A percentile compares a stretch with the other conserved stretches of the same genome.
These are phyloP conservation scores for Drosophila borealis DNA, from an alignment of 2,888 invertebrate species.

Conservation along the genomic window DNA sequence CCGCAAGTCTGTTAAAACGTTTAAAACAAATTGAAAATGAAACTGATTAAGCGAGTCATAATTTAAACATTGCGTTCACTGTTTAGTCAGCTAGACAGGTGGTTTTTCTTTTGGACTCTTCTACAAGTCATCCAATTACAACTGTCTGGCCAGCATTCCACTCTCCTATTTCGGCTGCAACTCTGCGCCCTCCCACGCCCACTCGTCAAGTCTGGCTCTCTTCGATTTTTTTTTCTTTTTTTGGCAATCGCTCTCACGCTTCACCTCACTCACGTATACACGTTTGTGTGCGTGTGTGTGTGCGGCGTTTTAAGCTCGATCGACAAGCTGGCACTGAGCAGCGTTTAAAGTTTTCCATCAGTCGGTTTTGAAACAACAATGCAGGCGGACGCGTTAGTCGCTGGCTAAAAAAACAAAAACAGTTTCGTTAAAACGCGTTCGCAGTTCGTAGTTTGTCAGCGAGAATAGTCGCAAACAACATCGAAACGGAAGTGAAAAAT, in stretches of 20 bases:
- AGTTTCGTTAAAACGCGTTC: constrained; percentile 57
- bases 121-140: not conserved
- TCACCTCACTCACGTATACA: constrained; percentile 1
- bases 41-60: not conserved
- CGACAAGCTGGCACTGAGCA: constrained; percentile 39
- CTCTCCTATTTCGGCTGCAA: constrained; percentile 2
- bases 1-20: not conserved
- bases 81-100: not conserved
- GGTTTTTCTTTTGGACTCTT: constrained; percentile 4
- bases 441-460: constrained; percentile 56
- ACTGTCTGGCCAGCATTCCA: constrained; percentile 3
- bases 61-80: not conserved
- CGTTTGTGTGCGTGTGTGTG: constrained; percentile 4
- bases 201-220: constrained; percentile 14
- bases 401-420: constrained; percentile 41
- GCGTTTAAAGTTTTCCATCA: constrained; percentile 65
- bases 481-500: constrained; percentile 76
- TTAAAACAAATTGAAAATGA: not conserved
- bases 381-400: constrained; percentile 75
- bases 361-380: constrained; percentile 75
- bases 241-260: constrained; percentile 33
- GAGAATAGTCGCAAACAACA: constrained; percentile 20
- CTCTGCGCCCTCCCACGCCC: constrained; percentile 16
- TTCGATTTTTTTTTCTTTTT: constrained; percentile 15
- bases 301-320: constrained; percentile 47